Conservation (phyloP, 2,113 vertebrate species). For the Paradoxurus hermaphroditus region DNA sequence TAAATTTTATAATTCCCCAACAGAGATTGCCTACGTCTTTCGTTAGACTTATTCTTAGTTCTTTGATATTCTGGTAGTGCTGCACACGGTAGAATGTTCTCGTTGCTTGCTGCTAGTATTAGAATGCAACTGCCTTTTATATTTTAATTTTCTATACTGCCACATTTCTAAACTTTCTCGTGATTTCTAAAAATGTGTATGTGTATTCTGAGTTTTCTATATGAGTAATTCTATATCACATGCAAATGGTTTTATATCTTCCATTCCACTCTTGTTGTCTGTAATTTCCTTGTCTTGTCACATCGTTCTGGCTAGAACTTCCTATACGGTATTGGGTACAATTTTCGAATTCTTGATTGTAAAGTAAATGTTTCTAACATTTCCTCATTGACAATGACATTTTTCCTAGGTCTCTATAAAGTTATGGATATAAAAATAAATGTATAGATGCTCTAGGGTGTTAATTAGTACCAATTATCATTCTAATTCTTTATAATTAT, state of each 20-base stretch:
- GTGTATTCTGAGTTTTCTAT: background rate
- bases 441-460: too few species aligned
- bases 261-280: background rate
- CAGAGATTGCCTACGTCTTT: background rate
- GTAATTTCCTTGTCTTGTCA: background rate
- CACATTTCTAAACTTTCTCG: background rate
- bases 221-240: background rate
- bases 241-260: background rate
- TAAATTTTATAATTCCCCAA: background rate
- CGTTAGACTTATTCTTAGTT: background rate
- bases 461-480: background rate
- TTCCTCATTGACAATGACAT: background rate
- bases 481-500: too few species aligned
- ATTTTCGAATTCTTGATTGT: background rate
- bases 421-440: background rate
- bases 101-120: background rate
- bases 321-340: background rate
- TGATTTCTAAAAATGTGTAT: background rate
- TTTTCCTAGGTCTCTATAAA: background rate
- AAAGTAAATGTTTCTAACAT: background rate
- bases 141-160: background rate
- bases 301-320: fast-evolving
- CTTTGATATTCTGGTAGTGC: background rate
- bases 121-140: background rate
- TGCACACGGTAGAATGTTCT: fast-evolving